These are phyloP conservation scores for Clarias macrocephalus DNA, from an alignment of 2,113 vertebrate species.

Conservation along the genomic window DNA sequence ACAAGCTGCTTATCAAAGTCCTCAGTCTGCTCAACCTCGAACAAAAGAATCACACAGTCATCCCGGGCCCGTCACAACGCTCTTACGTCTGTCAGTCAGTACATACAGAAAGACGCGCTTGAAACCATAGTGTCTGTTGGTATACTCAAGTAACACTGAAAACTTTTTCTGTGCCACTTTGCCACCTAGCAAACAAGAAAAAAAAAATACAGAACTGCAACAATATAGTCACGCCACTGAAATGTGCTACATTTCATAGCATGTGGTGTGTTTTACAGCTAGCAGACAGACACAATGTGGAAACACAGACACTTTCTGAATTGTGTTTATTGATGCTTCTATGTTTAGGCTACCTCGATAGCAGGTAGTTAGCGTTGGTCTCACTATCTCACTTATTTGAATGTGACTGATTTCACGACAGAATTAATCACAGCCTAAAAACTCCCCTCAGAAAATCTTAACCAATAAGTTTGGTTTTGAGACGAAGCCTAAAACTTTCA, in stretches of 20 bases:
- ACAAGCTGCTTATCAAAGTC: conserved; percentile 36
- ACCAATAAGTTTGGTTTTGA: background rate
- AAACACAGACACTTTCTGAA: background rate
- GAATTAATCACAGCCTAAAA: background rate
- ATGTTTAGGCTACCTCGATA: background rate
- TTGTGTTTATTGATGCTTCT: background rate
- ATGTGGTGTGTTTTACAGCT: background rate
- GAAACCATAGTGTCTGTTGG: background rate
- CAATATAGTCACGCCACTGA: background rate
- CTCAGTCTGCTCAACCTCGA: background rate
- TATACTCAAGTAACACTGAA: background rate
- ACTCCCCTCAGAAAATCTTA: too few species aligned
- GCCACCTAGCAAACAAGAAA: background rate
- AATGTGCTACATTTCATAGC: background rate
- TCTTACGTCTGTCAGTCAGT: background rate
- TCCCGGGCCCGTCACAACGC: background rate
- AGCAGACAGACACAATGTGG: background rate
- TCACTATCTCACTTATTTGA: background rate
- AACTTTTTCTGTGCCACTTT: background rate
- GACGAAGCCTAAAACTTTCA: background rate
- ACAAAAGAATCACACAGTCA: background rate
- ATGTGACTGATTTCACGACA: background rate
- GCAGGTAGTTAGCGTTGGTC: background rate
- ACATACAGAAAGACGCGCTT: background rate
- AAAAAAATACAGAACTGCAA: background rate